Base-by-base conservation (phyloP, 2,797 vertebrate genomes). In the Lagocephalus sceleratus region DNA sequence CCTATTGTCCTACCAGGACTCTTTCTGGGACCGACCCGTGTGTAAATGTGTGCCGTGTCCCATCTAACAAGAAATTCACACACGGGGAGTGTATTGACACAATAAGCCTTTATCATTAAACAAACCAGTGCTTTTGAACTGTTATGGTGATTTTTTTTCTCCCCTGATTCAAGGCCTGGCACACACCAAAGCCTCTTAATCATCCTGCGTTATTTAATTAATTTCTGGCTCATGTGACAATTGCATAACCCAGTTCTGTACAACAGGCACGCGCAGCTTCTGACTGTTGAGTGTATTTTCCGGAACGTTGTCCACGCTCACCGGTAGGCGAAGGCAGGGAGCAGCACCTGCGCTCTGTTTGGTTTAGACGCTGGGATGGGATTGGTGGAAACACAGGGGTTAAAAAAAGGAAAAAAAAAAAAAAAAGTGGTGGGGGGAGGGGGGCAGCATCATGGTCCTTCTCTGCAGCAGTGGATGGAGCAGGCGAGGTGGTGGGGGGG, bases 401-500 rank as follows among this genome's bases (percentile, higher is more conserved):
- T 10, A 55, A 54, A 38, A 59, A 55, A 42, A 19, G 38, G 5
- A 38, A 19, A 56, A 51, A 48, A 39, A 16, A 20, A 22, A 22
- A 7, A n/a, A 17, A n/a, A 25, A 7, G 39, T 16, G 39, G 16
- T 15, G 39, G 39, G 1, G 66, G 63, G 71, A 43, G 68, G 68
- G 68, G 21, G 7, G 61, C 63, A 60, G 66, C 73, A 75, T 73
- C 61, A 50, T 53, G 40, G 65, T 60, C 50, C 53, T 46, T 74
- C 79, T 83, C 79, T 87, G 85, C 85, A 84, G 84, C 63, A 82
- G 60, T 59, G 63, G 71, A 68, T 63, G 61, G 47, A 78, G 72
- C 67, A 73, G 70, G 46, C 60, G 44, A 67, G 60, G 57, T 54
- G 69, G 46, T 57, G 55, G 45, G 61, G 65, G 41, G 68, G 79